Percentiles rank a stretch among this genome's conserved stretches.
Conservation (phyloP, 2,113 vertebrate genomes). For the Pterocles burchelli region DNA sequence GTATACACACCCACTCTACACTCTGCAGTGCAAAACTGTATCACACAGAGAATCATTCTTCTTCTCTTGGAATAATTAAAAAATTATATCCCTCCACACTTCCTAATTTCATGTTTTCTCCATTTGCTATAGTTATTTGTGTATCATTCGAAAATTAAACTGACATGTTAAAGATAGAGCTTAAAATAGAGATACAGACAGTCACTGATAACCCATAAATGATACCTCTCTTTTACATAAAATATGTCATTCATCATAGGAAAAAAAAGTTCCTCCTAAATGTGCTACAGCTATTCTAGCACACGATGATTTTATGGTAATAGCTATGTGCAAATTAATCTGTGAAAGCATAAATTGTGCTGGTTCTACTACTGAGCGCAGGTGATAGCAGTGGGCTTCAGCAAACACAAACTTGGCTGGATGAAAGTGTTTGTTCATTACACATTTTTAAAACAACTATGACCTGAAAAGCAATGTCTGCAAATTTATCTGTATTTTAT, state of each 20-base stretch:
- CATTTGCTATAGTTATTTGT: not conserved
- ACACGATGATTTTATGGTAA: not conserved
- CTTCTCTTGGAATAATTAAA: not conserved
- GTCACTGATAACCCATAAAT: not conserved
- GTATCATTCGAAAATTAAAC: not conserved
- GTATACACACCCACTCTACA: not conserved
- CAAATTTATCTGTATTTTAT: not conserved
- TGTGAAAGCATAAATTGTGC: not conserved
- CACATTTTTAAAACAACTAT: not conserved
- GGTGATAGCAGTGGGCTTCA: not conserved
- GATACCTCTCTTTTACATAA: not conserved
- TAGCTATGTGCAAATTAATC: not conserved
- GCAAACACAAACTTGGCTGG: not conserved
- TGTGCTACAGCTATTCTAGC: not conserved
- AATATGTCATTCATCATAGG: not conserved
- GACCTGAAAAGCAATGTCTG: not conserved
- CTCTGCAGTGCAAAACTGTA: not conserved
- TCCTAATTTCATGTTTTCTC: not conserved
- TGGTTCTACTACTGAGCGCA: rapidly evolving
- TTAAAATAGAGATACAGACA: not conserved
- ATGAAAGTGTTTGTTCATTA: not conserved
- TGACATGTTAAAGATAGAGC: not conserved
- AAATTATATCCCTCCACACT: not conserved
- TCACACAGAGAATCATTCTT: not conserved
- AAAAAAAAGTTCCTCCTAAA: not conserved